Conservation (phyloP, 2,113 vertebrate genomes). For the Sceloporus undulatus region DNA sequence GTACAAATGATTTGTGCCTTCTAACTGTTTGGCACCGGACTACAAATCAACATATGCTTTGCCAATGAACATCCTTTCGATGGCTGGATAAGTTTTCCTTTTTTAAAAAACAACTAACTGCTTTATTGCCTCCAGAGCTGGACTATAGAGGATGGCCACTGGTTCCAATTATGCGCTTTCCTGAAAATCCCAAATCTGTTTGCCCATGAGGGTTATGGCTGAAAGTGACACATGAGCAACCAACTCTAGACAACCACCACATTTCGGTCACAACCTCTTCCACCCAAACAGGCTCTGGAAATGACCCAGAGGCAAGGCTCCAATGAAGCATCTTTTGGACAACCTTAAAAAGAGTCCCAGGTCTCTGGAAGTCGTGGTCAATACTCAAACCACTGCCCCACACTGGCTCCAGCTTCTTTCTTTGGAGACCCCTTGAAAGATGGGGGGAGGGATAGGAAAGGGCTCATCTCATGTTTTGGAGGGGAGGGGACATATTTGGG, state of each 20-base stretch:
- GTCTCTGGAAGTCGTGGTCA: not conserved
- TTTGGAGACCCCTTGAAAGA: not conserved
- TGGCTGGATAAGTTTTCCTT: not conserved
- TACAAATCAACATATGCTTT: no score
- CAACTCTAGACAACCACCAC: not conserved
- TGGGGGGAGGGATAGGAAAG: not conserved
- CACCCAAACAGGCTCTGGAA: not conserved
- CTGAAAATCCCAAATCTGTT: not conserved
- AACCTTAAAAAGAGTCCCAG: no score
- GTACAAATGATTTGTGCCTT: not conserved
- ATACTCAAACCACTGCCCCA: no score
- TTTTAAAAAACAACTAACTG: no score
- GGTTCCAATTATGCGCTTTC: not conserved
- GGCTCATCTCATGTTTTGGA: conserved; percentile 25
- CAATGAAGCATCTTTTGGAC: not conserved
- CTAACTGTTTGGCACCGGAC: no score
- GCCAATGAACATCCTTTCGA: not conserved
- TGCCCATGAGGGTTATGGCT: not conserved
- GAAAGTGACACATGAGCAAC: not conserved
- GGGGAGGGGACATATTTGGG: not conserved
- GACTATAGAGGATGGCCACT: no score
- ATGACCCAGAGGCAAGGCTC: not conserved
- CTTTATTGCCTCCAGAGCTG: no score
- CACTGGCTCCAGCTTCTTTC: no score
- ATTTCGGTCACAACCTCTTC: not conserved